Base-by-base conservation (phyloP, 1,140 invertebrate genomes). In the Holotrichia oblita region DNA sequence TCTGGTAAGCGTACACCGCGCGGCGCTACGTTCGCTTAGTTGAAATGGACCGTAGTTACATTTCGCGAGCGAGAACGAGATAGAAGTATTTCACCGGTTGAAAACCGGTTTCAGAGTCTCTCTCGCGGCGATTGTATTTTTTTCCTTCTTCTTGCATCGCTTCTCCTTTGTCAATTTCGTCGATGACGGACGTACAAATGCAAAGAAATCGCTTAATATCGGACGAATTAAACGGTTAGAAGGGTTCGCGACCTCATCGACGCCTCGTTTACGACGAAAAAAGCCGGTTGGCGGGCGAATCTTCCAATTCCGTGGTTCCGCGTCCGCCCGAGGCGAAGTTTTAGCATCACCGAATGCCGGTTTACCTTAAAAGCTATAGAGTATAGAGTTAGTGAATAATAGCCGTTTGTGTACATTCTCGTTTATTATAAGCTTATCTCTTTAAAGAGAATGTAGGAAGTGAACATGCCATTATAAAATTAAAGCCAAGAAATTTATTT, bases 131-230 rank as follows among this genome's bases (percentile, higher is more conserved):
- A 34, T 34, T 14, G 61, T 69, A 8, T 61, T 61, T 69, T 69
- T 69, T 69, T 34, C 44, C n/a, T 17, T 48, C 61, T 69, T 69
- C 61, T 69, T 34, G 61, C 22, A 22, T 69, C 61, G 61, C 12
- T 27, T 69, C 61, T 24, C 61, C 22, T 69, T 69, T 69, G 61
- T 69, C 61, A 69, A 69, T 69, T 69, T 22, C 22, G 48, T 34
- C 61, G 61, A 34, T 22, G 61, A 69, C 22, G 27, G 61, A 27
- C 3, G 17, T 69, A 69, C 61, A 69, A 69, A 69, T 69, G 61
- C 61, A 34, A 69, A 69, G 61, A 69, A 69, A 69, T 69, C 61
- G 27, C 61, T 69, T 69, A 69, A 69, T 69, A 69, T 69, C 61
- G 61, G 61, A 6, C 61, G 27, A 69, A 69, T 69, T 69, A 69